Conservation (phyloP, 1,140 invertebrate genomes). For the Neomicropteryx cornuta region DNA sequence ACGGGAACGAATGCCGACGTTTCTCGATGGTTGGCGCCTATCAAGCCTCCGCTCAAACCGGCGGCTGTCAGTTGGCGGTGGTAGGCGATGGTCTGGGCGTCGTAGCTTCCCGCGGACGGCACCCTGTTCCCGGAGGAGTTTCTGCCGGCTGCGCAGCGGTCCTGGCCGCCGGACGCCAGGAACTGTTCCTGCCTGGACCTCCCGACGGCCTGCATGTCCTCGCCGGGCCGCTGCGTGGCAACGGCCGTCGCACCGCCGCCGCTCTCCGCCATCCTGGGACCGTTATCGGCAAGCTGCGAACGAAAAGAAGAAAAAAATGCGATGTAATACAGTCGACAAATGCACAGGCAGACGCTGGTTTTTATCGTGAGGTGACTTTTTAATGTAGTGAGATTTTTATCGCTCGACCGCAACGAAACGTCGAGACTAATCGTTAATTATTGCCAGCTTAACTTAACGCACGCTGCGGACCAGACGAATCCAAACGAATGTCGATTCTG, state of each 20-base stretch:
- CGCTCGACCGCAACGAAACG: no score
- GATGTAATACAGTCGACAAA: no score
- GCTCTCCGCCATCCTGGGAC: constrained; percentile 30
- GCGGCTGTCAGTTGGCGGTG: constrained; percentile 50
- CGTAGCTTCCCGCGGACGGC: constrained; percentile 41
- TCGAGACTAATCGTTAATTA: no score
- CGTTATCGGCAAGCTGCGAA: no score
- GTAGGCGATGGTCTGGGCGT: constrained; percentile 52
- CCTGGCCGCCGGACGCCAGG: constrained; percentile 32
- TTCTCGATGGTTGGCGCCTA: constrained; percentile 51
- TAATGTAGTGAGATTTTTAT: no score
- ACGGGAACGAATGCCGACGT: constrained; percentile 75
- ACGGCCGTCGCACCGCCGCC: constrained; percentile 29
- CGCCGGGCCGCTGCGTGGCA: constrained; percentile 28
- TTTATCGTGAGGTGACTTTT: no score
- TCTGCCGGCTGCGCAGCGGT: constrained; percentile 26
- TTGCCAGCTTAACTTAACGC: no score
- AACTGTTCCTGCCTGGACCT: constrained; percentile 46
- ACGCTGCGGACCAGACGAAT: no score
- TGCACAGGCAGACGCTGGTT: no score
- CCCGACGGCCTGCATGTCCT: constrained; percentile 24
- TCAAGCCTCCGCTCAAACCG: constrained; percentile 33
- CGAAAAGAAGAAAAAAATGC: no score
- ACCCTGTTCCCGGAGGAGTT: constrained; percentile 39
- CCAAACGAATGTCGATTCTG: no score